Percentiles rank a stretch among this genome's conserved stretches.
phyloP scores from a whole-genome alignment of 2,888 invertebrate genomes.

The Invenusta paracnida region DNA sequence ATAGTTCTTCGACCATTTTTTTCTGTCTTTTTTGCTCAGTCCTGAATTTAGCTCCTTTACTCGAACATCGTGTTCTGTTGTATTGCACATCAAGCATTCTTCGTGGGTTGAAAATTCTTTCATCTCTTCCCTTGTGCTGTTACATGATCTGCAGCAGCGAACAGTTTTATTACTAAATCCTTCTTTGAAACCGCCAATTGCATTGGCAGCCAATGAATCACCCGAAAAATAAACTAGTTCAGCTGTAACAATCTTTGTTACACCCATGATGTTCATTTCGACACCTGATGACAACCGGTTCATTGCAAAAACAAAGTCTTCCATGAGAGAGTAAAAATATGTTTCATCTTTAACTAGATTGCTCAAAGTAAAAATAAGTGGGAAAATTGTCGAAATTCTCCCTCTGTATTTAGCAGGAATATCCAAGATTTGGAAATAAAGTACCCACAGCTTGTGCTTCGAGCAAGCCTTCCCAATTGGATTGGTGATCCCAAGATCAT shows the following conservation, averaged over 20 bases:
- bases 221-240: not conserved
- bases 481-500: conserved; percentile 3
- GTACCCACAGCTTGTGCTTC: not conserved
- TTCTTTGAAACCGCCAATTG: conserved; percentile 16
- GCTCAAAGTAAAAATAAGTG: not conserved
- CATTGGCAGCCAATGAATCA: not conserved
- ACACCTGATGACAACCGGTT: not conserved
- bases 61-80: not conserved
- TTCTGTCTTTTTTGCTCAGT: not conserved
- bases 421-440: not conserved
- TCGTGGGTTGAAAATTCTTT: not conserved
- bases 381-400: not conserved
- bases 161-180: not conserved
- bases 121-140: not conserved
- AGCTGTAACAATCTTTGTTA: not conserved
- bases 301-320: not conserved
- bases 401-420: not conserved
- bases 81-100: not conserved
- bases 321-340: not conserved
- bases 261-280: not conserved
- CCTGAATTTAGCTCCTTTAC: not conserved
- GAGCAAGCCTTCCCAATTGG: not conserved
- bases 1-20: conserved; percentile 13
- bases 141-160: conserved; percentile 17
- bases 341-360: not conserved